Conservation (phyloP, 1,140 invertebrate species). For the Zaprionus nigranus region DNA sequence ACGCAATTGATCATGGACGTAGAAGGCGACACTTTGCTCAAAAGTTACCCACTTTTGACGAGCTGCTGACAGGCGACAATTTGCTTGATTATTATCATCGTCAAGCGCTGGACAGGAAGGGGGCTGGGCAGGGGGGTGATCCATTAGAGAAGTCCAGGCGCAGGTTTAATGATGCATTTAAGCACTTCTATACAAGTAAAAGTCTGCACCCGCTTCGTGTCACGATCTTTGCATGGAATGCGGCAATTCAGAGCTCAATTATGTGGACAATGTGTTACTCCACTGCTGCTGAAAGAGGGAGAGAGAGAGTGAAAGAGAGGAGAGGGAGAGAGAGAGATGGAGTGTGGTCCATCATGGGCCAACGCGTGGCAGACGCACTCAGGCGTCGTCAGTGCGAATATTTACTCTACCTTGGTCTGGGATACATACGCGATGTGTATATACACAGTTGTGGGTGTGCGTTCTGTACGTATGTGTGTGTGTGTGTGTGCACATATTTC, state of each 20-base stretch:
- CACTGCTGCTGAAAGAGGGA: neutral
- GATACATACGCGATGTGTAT: neutral
- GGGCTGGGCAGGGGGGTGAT: neutral
- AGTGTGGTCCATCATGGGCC: neutral
- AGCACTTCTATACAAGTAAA: slow-evolving; percentile 34
- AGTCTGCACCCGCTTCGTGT: neutral
- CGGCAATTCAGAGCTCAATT: slow-evolving; percentile 40
- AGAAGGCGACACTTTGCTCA: slow-evolving; percentile 17
- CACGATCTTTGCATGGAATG: slow-evolving; percentile 20
- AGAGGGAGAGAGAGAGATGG: neutral
- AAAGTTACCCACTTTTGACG: slow-evolving; percentile 51
- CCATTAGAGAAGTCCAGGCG: slow-evolving; percentile 31
- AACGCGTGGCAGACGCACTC: neutral
- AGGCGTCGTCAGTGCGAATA: neutral
- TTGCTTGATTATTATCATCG: slow-evolving; percentile 70
- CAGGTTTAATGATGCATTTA: slow-evolving; percentile 80
- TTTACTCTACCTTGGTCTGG: neutral
- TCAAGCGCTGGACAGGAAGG: slow-evolving; percentile 10
- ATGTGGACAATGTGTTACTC: slow-evolving; percentile 42
- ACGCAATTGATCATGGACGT: slow-evolving; percentile 28
- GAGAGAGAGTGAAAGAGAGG: neutral
- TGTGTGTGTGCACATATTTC: slow-evolving; percentile 48
- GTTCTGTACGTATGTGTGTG: neutral
- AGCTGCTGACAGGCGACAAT: slow-evolving; percentile 74
- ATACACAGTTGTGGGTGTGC: neutral